A percentile compares a stretch with the other conserved stretches of the same genome.
phyloP scores from a whole-genome alignment of 2,797 vertebrate species.

The Spondyliosoma cantharus region DNA sequence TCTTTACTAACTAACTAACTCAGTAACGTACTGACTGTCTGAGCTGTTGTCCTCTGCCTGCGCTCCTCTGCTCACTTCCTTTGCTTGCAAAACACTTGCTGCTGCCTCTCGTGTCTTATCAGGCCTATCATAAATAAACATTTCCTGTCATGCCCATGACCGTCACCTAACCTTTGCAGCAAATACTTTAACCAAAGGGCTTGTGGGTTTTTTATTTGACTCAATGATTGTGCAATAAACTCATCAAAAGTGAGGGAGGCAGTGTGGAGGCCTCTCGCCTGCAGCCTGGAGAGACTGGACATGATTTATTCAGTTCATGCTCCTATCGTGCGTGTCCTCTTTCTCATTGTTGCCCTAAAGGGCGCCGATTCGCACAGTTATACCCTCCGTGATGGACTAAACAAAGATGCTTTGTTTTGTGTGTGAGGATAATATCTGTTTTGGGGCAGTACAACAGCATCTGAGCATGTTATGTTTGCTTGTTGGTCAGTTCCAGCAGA shows the following conservation, averaged over 20 bases:
- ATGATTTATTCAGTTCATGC: slow-evolving; percentile 63
- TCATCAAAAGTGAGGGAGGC: slow-evolving; percentile 28
- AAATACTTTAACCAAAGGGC: slow-evolving; percentile 10
- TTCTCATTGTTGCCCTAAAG: slow-evolving; percentile 47
- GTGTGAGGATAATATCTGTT: slow-evolving; percentile 19
- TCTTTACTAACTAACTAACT: too few species aligned
- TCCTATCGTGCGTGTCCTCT: slow-evolving; percentile 41
- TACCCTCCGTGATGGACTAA: slow-evolving; percentile 36
- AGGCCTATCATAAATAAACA: slow-evolving; percentile 22
- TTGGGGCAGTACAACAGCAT: not conserved
- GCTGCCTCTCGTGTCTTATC: not conserved
- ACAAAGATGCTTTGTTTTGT: slow-evolving; percentile 24
- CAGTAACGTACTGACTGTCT: not conserved
- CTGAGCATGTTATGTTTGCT: slow-evolving; percentile 12
- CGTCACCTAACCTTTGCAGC: not conserved
- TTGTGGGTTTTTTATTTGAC: slow-evolving; percentile 38
- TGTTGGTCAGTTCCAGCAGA: slow-evolving; percentile 23
- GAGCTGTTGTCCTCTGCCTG: not conserved
- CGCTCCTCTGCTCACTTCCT: not conserved
- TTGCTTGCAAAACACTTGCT: slow-evolving; percentile 27
- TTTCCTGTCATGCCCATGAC: not conserved
- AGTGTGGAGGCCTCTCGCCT: slow-evolving; percentile 26
- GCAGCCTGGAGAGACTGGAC: slow-evolving; percentile 37
- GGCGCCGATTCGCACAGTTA: slow-evolving; percentile 30
- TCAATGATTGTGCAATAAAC: slow-evolving; percentile 47